Conservation (phyloP, 2,113 vertebrate genomes). For the Euleptes europaea region DNA sequence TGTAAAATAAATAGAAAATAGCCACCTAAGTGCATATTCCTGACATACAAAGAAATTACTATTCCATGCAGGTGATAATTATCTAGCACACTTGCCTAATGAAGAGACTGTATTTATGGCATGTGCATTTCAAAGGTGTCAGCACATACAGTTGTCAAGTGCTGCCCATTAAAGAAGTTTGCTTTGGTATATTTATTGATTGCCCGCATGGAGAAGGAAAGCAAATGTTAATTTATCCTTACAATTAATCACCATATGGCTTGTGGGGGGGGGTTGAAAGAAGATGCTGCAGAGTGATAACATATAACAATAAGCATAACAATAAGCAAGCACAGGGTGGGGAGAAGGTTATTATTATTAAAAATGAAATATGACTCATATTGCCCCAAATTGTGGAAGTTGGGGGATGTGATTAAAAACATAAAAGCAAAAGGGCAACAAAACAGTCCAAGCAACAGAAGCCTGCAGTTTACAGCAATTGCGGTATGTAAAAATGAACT, state of each 20-base stretch:
- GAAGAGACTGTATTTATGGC: neutral
- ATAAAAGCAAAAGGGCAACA: slow-evolving; percentile 47
- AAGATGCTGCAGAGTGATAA: slow-evolving; percentile 47
- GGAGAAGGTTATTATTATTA: neutral
- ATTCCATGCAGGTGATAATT: slow-evolving; percentile 29
- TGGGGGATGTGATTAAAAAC: slow-evolving; percentile 59
- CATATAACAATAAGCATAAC: slow-evolving; percentile 58
- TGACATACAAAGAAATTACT: slow-evolving; percentile 15
- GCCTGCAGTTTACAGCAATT: slow-evolving; percentile 49
- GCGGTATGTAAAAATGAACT: slow-evolving; percentile 47
- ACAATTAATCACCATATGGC: slow-evolving; percentile 34
- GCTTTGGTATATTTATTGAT: neutral
- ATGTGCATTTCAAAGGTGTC: slow-evolving; percentile 44
- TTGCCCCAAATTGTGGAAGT: slow-evolving; percentile 27
- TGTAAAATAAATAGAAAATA: neutral
- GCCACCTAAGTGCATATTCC: slow-evolving; percentile 14
- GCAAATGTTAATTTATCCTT: slow-evolving; percentile 63
- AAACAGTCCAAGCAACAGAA: slow-evolving; percentile 41
- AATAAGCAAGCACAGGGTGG: slow-evolving; percentile 53
- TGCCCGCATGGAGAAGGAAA: slow-evolving; percentile 48
- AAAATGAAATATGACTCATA: slow-evolving; percentile 54
- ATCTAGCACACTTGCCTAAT: slow-evolving; percentile 33
- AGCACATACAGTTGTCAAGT: slow-evolving; percentile 43
- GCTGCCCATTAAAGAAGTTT: slow-evolving; percentile 41
- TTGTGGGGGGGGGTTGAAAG: slow-evolving; percentile 12